Evolutionary conservation across 2,888 invertebrate species (phyloP), one percentile per base, ranked within the genome.

Genomic region (Eristalinus sepulchralis): DNA sequence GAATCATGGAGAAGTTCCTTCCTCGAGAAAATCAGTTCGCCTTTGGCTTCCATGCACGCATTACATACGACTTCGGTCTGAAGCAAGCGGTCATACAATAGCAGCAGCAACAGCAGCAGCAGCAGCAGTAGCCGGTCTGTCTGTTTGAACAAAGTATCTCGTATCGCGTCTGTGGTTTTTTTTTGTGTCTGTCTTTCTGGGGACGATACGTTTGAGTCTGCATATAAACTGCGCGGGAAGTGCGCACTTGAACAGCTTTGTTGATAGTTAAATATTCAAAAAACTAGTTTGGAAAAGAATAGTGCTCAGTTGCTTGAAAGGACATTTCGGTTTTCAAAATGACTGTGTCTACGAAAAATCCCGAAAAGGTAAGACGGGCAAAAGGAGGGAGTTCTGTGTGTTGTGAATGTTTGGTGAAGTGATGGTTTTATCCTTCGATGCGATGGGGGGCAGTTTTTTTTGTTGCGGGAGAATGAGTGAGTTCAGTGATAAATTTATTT

Each of bases 11-110:
- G 75, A 83, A 79, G 73, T 76, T 77, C 83, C 79, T 83, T 83
- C 79, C 34, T 83, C 66, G 71, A 85, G 78, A 67, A 75, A 86
- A 86, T 86, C 83, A 86, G 86, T 86, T 70, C 67, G 86, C 78
- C 70, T 86, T 83, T 83, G 75, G 83, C 83, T 79, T 78, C 78
- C 86, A 78, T 73, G 83, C 83, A 78, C 83, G 79, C 83, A 86
- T 75, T 78, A 86, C 86, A 68, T 20, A 70, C 60, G 47, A 66
- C 70, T 60, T 62, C 66, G 60, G 78, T 24, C 62, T 55, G 47
- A 47, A 47, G 47, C 47, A 47, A 47, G 47, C 47, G 47, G 47
- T 47, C 47, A 47, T 17, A 47, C 39, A 39, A 39, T 27, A 77
- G 59, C 27, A 39, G 53, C 39, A 39, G 1, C n/a, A 77, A 39